Evolutionary conservation across 2,113 vertebrate genomes (phyloP).

Genomic region (Tinamus guttatus): DNA sequence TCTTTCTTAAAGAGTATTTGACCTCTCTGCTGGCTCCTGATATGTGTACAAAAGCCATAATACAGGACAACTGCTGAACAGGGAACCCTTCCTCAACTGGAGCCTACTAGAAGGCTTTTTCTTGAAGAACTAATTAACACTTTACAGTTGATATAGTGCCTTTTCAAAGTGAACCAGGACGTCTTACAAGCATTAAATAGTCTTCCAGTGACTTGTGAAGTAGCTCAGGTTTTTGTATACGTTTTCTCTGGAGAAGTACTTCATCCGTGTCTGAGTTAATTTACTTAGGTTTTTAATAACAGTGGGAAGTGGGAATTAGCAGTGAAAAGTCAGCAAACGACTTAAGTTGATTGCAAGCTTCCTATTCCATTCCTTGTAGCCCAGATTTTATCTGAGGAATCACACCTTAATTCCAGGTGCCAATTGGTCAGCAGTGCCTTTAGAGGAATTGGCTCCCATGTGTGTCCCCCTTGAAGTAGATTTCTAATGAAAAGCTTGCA

Average conservation of each 20-base stretch:
- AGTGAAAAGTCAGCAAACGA: not conserved
- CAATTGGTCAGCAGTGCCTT: not conserved
- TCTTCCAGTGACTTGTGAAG: not conserved
- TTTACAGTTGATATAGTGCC: not conserved
- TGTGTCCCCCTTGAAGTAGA: not conserved
- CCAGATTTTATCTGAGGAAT: not conserved
- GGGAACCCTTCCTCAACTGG: not conserved
- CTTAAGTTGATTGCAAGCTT: not conserved
- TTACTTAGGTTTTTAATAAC: not conserved
- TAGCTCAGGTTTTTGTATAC: not conserved
- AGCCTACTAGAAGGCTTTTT: not conserved
- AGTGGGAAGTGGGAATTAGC: not conserved
- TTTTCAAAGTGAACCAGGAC: not conserved
- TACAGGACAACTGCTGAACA: not conserved
- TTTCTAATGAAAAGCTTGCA: not conserved
- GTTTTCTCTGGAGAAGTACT: not conserved
- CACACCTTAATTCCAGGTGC: not conserved
- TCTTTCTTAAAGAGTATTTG: constrained; percentile 39
- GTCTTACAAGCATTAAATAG: not conserved
- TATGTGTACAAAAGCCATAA: not conserved
- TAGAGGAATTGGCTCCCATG: not conserved
- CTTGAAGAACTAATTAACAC: not conserved
- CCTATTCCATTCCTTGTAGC: not conserved
- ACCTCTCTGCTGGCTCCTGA: not conserved
- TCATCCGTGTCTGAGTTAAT: not conserved